Evolutionary conservation across 2,888 invertebrate species (phyloP).

Genomic region (Aphodius sticticus): DNA sequence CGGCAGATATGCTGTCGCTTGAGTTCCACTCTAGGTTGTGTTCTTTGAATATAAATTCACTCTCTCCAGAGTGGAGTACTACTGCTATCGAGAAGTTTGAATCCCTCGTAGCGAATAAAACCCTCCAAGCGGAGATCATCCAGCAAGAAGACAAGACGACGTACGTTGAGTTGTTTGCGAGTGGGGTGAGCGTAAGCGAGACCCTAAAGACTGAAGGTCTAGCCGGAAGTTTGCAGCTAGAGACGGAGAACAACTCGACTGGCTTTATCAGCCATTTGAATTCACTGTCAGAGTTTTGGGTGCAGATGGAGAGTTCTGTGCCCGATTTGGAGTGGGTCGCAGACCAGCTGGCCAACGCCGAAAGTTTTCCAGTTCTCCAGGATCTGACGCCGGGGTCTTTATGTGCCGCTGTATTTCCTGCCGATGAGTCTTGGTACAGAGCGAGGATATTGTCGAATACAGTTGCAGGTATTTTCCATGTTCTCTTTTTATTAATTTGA

Average conservation of each 20-base stretch:
- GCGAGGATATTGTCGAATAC: conserved; percentile 67
- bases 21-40: conserved; percentile 70
- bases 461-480: conserved; percentile 57
- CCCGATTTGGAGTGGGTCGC: conserved; percentile 69
- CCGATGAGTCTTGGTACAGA: conserved; percentile 74
- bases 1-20: conserved; percentile 65
- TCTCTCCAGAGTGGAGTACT: conserved; percentile 71
- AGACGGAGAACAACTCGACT: conserved; percentile 51
- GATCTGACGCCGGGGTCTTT: conserved; percentile 68
- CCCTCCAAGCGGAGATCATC: conserved; percentile 44
- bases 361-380: conserved; percentile 62
- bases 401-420: conserved; percentile 72
- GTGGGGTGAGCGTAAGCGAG: conserved; percentile 69
- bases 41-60: conserved; percentile 72
- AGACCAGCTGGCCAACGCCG: conserved; percentile 64
- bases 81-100: conserved; percentile 67
- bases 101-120: conserved; percentile 46
- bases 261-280: conserved; percentile 74
- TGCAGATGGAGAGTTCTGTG: conserved; percentile 72
- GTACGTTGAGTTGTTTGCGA: conserved; percentile 71
- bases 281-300: conserved; percentile 76
- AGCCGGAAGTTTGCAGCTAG: conserved; percentile 58
- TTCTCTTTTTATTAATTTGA: not conserved
- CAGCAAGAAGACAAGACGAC: conserved; percentile 67
- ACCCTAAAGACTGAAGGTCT: conserved; percentile 67